A percentile compares a stretch with the other conserved stretches of the same genome.
Conservation (phyloP, 2,797 vertebrate genomes). For the Galago senegalensis region DNA sequence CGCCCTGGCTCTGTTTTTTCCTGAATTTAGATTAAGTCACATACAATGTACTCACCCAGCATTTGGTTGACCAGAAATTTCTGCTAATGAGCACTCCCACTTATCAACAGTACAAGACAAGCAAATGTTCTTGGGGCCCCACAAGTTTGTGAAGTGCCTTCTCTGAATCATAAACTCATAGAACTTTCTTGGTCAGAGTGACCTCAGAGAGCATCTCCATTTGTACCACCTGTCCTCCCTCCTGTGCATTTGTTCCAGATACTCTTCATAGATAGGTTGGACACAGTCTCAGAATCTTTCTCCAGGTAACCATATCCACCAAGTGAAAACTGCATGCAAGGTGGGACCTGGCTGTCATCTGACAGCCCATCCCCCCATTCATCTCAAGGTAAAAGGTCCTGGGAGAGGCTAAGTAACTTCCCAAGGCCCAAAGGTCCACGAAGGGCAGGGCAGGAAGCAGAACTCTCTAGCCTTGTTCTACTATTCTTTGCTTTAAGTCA, state of each 20-base stretch:
- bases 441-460: background rate
- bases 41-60: conserved; percentile 61
- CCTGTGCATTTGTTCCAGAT: background rate
- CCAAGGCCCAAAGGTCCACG: background rate
- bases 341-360: background rate
- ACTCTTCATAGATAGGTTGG: background rate
- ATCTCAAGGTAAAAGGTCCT: background rate
- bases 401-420: background rate
- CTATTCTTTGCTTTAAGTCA: background rate
- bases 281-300: background rate
- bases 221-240: background rate
- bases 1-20: conserved; percentile 53
- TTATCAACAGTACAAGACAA: conserved; percentile 34
- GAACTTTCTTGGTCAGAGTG: conserved; percentile 32
- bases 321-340: background rate
- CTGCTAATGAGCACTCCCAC: conserved; percentile 79
- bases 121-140: conserved; percentile 70
- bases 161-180: conserved; percentile 53
- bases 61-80: conserved; percentile 82
- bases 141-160: conserved; percentile 70
- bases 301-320: background rate
- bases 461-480: background rate
- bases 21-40: conserved; percentile 79
- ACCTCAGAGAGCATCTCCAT: conserved; percentile 13
- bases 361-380: background rate